These are phyloP conservation scores for Himalopsyche kuldschensis DNA, from an alignment of 2,888 invertebrate species.

Conservation along the genomic window DNA sequence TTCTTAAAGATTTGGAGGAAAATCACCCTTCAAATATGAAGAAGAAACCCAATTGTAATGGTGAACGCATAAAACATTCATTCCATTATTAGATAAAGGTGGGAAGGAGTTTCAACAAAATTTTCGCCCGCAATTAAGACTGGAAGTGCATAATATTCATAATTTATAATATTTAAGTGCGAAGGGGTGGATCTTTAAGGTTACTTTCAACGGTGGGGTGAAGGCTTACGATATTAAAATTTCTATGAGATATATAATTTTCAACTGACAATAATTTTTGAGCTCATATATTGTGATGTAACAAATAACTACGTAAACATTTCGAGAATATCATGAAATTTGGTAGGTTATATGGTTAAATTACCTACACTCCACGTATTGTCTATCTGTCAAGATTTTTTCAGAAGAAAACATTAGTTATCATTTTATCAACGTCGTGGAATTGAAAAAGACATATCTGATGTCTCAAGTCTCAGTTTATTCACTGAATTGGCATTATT, in stretches of 20 bases:
- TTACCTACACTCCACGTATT: too few relatives aligned
- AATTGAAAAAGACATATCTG: too few relatives aligned
- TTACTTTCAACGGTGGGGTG: not conserved
- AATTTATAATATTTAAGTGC: slow-evolving; percentile 37
- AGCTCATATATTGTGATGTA: too few relatives aligned
- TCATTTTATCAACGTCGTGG: too few relatives aligned
- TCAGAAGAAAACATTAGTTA: too few relatives aligned
- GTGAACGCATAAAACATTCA: slow-evolving; percentile 38
- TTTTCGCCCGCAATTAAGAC: slow-evolving; percentile 38
- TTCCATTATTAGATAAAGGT: slow-evolving; percentile 34
- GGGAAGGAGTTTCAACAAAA: slow-evolving; percentile 31
- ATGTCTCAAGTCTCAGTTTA: too few relatives aligned
- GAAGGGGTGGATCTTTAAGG: not conserved
- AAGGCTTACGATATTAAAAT: not conserved
- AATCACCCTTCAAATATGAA: not conserved
- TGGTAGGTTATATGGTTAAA: too few relatives aligned
- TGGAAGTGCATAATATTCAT: slow-evolving; percentile 34
- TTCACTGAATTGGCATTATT: too few relatives aligned
- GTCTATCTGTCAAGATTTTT: too few relatives aligned
- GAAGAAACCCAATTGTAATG: slow-evolving; percentile 8
- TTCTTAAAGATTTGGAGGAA: not conserved
- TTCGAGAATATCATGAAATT: too few relatives aligned
- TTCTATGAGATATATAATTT: not conserved
- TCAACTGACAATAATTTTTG: slow-evolving; percentile 4
- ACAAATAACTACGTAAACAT: too few relatives aligned